Base-by-base conservation (phyloP, 1,140 invertebrate genomes). In the Cherax destructor region DNA sequence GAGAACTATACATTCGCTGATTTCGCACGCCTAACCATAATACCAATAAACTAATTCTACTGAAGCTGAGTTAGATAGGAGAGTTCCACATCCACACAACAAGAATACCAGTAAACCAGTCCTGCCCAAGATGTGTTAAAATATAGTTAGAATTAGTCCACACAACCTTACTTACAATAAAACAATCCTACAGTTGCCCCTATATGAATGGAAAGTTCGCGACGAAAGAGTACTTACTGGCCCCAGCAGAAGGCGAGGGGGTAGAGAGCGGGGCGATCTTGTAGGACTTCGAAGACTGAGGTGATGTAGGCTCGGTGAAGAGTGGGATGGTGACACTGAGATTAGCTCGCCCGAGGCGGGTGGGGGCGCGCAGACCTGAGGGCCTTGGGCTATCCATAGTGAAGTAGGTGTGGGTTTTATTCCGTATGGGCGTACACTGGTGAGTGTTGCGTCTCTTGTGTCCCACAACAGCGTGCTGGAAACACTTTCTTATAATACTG, bases 171-270 rank as follows among this genome's bases (percentile, higher is more conserved):
- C 52, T 56, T 11, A 56, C 52, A 56, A 13, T 9, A 10, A 9
- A 56, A 56, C 52, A 5, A n/a, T 6, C 65, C 65, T 69, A 21
- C 65, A 69, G 10, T 21, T 18, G 65, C 1, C 65, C 6, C 52
- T 9, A 56, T 13, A 56, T 4, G 52, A 9, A 56, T 9, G 9
- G 52, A 13, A 13, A 7, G 9, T 56, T 5, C 3, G 5, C 30
- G 3, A 56, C 9, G 52, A 65, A 13, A 21, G 61, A n/a, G 74
- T 78, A 86, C 85, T 86, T 18, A 86, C 85, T 72, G 41, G 85
- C 85, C 47, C 85, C 85, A 59, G 85, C 85, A 78, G 85, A 86
- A 78, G 85, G 85, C 11, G 85, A 86, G 21, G 85, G 85, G n/a
- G 85, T 86, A 50, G 85, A 86, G 10, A 86, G 85, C 4, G 85